Conservation (phyloP, 2,113 vertebrate species). For the Diadophis punctatus region DNA sequence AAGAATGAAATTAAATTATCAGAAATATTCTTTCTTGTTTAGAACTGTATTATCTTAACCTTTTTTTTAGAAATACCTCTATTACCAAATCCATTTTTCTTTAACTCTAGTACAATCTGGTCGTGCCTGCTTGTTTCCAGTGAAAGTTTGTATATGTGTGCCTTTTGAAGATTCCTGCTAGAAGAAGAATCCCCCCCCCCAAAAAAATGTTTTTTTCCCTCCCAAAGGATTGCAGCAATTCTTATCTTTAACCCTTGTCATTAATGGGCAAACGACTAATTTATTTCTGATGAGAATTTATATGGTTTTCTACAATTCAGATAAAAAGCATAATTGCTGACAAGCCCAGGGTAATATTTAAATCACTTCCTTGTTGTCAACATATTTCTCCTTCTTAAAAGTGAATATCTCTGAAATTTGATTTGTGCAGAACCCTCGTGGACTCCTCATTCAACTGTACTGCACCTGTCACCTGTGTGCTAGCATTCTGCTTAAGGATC, state of each 20-base stretch:
- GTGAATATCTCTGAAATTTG: constrained; percentile 85
- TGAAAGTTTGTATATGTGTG: constrained; percentile 67
- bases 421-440: constrained; percentile 83
- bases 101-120: constrained; percentile 37
- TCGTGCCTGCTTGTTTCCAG: constrained; percentile 53
- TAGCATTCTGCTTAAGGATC: constrained; percentile 97
- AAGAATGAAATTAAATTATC: constrained; percentile 13
- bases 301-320: constrained; percentile 83
- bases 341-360: constrained; percentile 83
- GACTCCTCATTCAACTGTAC: constrained; percentile 81
- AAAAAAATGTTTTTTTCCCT: constrained; percentile 59
- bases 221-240: constrained; percentile 68
- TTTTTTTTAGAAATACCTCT: constrained; percentile 14
- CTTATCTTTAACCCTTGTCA: constrained; percentile 77
- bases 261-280: constrained; percentile 83
- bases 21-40: constrained; percentile 26
- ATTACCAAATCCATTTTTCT: constrained; percentile 17
- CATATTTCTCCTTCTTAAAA: constrained; percentile 82
- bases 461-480: constrained; percentile 99
- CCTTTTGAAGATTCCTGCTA: constrained; percentile 67
- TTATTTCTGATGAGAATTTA: constrained; percentile 86
- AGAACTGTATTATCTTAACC: constrained; percentile 18
- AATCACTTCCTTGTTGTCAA: constrained; percentile 87
- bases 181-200: constrained; percentile 67
- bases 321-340: constrained; percentile 84